These are phyloP conservation scores for Pelecanoides urinatrix DNA, from an alignment of 2,113 vertebrate species.

Conservation along the genomic window DNA sequence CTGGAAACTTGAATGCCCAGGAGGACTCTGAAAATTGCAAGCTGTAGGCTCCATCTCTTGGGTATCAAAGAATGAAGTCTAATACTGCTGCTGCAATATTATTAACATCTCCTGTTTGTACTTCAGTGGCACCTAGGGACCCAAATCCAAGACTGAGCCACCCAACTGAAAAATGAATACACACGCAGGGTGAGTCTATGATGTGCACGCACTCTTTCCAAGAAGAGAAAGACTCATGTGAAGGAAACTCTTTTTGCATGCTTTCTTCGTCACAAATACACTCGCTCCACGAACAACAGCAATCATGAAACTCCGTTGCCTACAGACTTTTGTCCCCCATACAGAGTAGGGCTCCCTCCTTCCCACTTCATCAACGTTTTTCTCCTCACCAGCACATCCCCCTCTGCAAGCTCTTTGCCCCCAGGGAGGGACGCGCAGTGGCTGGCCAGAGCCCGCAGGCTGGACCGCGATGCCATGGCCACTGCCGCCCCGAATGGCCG, in stretches of 20 bases:
- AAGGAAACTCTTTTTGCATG: not conserved
- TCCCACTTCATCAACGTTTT: not conserved
- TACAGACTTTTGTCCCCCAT: not conserved
- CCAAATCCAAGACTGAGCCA: not conserved
- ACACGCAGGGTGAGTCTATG: not conserved
- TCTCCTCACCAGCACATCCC: not conserved
- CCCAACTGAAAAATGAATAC: not conserved
- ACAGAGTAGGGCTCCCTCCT: not conserved
- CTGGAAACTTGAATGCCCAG: not conserved
- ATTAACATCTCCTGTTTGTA: not conserved
- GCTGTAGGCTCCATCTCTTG: not conserved
- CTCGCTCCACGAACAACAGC: not conserved
- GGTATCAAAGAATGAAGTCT: not conserved
- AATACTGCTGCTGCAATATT: not conserved
- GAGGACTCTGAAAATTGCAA: not conserved
- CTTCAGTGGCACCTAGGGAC: constrained; percentile 23
- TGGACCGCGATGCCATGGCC: accelerated
- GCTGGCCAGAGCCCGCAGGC: not conserved
- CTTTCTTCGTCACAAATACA: not conserved
- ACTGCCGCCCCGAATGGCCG: accelerated
- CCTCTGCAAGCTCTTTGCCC: not conserved
- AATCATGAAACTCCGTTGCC: not conserved
- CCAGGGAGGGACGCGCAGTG: accelerated
- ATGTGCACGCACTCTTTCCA: not conserved
- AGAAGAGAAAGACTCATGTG: not conserved